Percentiles rank a stretch among this genome's conserved stretches.
Evolutionary conservation across 2,888 invertebrate genomes (phyloP).

Genomic region (Pterostichus niger): DNA sequence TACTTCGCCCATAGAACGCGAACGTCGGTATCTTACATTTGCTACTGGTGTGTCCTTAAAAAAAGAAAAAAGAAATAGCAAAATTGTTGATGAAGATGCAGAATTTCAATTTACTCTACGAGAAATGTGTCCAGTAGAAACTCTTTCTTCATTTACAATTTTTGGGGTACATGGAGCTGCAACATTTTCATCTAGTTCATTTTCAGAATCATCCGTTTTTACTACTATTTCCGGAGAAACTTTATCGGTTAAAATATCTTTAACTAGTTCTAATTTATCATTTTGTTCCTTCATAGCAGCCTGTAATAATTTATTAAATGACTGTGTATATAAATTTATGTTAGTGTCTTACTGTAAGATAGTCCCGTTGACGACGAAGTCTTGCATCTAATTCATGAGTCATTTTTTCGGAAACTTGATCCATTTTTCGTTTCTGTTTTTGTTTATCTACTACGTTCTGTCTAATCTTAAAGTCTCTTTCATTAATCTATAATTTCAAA

Average conservation of each 20-base stretch:
- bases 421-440: constrained; percentile 83
- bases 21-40: constrained; percentile 88
- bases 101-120: constrained; percentile 14
- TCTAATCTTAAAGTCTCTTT: constrained; percentile 82
- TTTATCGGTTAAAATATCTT: constrained; percentile 79
- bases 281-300: constrained; percentile 82
- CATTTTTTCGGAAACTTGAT: constrained; percentile 86
- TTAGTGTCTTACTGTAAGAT: constrained; percentile 76
- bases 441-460: constrained; percentile 84
- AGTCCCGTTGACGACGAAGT: constrained; percentile 80
- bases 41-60: constrained; percentile 76
- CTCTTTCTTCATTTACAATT: constrained; percentile 21
- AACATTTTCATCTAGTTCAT: constrained; percentile 70
- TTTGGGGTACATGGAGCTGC: neutral
- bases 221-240: constrained; percentile 43
- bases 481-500: constrained; percentile 78
- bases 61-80: neutral
- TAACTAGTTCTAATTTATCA: constrained; percentile 81
- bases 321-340: neutral
- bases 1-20: constrained; percentile 86
- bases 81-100: neutral
- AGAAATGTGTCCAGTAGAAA: constrained; percentile 59
- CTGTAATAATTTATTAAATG: constrained; percentile 66
- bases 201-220: constrained; percentile 55
- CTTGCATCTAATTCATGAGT: constrained; percentile 85